These are phyloP conservation scores for Megaceryle torquata DNA, from an alignment of 2,113 vertebrate species.

Conservation along the genomic window DNA sequence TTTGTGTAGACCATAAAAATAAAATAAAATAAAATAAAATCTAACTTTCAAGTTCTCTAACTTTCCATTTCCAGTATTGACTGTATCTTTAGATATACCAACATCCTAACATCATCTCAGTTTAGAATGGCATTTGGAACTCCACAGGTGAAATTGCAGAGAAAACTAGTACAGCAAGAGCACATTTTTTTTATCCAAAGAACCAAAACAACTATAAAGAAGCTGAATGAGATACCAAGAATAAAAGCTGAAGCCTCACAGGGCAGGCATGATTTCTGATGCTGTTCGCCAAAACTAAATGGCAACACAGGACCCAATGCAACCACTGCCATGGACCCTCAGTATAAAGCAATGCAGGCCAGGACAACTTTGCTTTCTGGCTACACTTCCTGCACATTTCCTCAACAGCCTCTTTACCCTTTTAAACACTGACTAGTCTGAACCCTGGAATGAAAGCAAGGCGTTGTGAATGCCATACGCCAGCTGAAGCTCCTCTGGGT, in stretches of 20 bases:
- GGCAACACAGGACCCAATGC: not conserved
- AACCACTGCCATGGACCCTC: not conserved
- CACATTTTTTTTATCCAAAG: not conserved
- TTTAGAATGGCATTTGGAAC: not conserved
- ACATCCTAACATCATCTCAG: not conserved
- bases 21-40: not conserved
- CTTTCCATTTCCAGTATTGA: not conserved
- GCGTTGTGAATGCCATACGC: not conserved
- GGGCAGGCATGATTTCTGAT: not conserved
- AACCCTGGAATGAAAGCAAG: not conserved
- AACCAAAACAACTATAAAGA: not conserved
- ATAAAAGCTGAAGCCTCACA: not conserved
- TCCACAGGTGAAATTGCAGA: not conserved
- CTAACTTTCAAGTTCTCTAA: not conserved
- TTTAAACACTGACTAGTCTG: not conserved
- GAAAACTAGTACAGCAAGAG: not conserved
- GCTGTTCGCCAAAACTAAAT: not conserved
- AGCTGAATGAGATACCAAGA: not conserved
- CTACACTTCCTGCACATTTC: not conserved
- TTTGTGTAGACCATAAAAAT: not conserved
- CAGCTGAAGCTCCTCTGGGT: not conserved
- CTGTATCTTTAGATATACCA: not conserved
- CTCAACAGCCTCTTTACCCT: not conserved
- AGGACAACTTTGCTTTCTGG: not conserved
- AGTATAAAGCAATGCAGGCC: not conserved